A percentile compares a stretch with the other conserved stretches of the same genome.
These are phyloP conservation scores for Hyposoter dolosus DNA, from an alignment of 2,888 invertebrate genomes.

Conservation along the genomic window DNA sequence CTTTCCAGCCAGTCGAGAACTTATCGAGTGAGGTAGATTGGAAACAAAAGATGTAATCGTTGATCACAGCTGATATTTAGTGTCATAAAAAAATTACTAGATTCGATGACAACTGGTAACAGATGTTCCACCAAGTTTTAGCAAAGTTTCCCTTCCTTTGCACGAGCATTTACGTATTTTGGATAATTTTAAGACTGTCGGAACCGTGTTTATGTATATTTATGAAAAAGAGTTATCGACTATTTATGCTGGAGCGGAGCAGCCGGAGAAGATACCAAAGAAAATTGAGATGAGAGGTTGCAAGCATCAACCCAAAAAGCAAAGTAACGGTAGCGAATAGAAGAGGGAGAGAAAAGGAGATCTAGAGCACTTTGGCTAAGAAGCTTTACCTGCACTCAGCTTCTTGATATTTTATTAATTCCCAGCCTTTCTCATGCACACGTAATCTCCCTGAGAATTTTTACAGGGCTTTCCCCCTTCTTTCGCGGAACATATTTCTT, in stretches of 20 bases:
- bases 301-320: slow-evolving; percentile 40
- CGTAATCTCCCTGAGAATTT: slow-evolving; percentile 68
- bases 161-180: neutral
- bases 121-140: neutral
- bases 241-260: slow-evolving; percentile 6
- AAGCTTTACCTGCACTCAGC: slow-evolving; percentile 78
- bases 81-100: neutral
- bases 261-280: slow-evolving; percentile 8
- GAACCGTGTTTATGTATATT: neutral
- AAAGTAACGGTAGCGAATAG: slow-evolving; percentile 17
- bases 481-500: neutral
- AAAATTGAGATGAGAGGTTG: slow-evolving; percentile 53
- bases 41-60: neutral
- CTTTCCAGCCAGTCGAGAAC: slow-evolving; percentile 8
- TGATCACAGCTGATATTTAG: neutral
- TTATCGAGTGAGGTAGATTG: neutral
- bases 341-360: slow-evolving; percentile 34
- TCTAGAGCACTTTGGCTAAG: slow-evolving; percentile 76
- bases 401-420: slow-evolving; percentile 81
- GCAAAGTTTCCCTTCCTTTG: neutral
- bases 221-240: neutral
- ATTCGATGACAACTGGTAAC: too few species aligned
- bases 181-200: neutral
- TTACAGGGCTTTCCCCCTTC: slow-evolving; percentile 13
- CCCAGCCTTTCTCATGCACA: slow-evolving; percentile 67